phyloP scores from a whole-genome alignment of 1,140 invertebrate genomes.

The Papilio machaon region DNA sequence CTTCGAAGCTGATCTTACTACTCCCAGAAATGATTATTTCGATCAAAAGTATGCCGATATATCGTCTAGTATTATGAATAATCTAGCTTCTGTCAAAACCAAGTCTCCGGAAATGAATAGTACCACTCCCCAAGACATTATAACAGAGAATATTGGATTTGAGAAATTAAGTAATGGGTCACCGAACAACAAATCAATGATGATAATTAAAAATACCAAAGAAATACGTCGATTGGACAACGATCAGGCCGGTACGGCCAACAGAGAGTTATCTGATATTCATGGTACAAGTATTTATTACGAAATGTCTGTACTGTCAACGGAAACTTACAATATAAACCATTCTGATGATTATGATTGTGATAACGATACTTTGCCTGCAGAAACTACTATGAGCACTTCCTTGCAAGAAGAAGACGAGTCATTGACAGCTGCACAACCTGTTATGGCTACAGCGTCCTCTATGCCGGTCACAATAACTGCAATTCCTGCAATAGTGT shows the following conservation, averaged over 20 bases:
- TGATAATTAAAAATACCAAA: slow-evolving; percentile 78
- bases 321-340: slow-evolving; percentile 75
- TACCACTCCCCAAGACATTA: slow-evolving; percentile 61
- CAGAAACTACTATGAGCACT: slow-evolving; percentile 59
- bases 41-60: slow-evolving; percentile 72
- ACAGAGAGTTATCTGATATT: slow-evolving; percentile 73
- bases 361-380: slow-evolving; percentile 63
- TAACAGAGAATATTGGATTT: slow-evolving; percentile 63
- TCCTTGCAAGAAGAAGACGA: slow-evolving; percentile 60
- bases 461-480: slow-evolving; percentile 45
- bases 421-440: slow-evolving; percentile 55
- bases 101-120: slow-evolving; percentile 59
- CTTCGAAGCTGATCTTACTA: slow-evolving; percentile 73
- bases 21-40: slow-evolving; percentile 75
- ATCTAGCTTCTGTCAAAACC: slow-evolving; percentile 64
- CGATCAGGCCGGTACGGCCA: slow-evolving; percentile 65
- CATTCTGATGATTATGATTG: slow-evolving; percentile 71
- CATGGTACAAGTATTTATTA: slow-evolving; percentile 79
- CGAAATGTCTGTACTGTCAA: slow-evolving; percentile 78
- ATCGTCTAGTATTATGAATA: slow-evolving; percentile 71
- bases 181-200: slow-evolving; percentile 71
- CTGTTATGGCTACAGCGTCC: slow-evolving; percentile 44
- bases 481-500: slow-evolving; percentile 45
- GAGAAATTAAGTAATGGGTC: slow-evolving; percentile 62
- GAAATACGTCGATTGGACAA: slow-evolving; percentile 73